Evolutionary conservation across 2,113 vertebrate species (phyloP).

Genomic region (Ceyx cyanopectus): DNA sequence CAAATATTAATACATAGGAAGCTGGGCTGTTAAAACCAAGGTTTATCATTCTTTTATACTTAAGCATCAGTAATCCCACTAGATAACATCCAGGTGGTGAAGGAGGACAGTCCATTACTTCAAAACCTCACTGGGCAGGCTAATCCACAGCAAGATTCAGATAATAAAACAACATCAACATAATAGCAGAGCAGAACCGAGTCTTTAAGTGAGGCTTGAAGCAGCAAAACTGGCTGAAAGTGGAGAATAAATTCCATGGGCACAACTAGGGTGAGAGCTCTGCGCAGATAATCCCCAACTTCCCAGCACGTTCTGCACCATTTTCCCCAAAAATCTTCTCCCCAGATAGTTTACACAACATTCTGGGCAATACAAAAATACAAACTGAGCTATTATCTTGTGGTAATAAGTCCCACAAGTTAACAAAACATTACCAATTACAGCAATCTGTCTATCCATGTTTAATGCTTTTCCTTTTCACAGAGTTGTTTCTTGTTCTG

Average conservation of each 20-base stretch:
- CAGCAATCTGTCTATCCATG: not conserved
- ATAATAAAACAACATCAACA: not conserved
- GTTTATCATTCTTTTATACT: not conserved
- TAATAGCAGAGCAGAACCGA: not conserved
- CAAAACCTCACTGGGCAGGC: not conserved
- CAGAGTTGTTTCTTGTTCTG: not conserved
- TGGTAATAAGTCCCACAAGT: constrained; percentile 4
- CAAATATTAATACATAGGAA: not conserved
- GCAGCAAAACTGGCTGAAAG: not conserved
- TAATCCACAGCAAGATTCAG: not conserved
- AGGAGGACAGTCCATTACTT: not conserved
- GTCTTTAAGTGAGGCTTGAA: not conserved
- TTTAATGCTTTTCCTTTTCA: constrained; percentile 33
- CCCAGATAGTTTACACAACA: not conserved
- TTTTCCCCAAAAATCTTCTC: not conserved
- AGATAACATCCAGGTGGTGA: not conserved
- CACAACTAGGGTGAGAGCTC: not conserved
- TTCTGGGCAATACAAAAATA: not conserved
- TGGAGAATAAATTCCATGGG: not conserved
- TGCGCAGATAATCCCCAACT: not conserved
- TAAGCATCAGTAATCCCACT: not conserved
- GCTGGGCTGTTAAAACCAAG: not conserved
- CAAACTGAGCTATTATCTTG: not conserved
- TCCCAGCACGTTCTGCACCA: not conserved
- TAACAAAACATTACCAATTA: constrained; percentile 61